A percentile compares a stretch with the other conserved stretches of the same genome.
Conservation (phyloP, 30 jellyfish, hydroid and myxozoan species). For the Nemopilema nomurai region DNA sequence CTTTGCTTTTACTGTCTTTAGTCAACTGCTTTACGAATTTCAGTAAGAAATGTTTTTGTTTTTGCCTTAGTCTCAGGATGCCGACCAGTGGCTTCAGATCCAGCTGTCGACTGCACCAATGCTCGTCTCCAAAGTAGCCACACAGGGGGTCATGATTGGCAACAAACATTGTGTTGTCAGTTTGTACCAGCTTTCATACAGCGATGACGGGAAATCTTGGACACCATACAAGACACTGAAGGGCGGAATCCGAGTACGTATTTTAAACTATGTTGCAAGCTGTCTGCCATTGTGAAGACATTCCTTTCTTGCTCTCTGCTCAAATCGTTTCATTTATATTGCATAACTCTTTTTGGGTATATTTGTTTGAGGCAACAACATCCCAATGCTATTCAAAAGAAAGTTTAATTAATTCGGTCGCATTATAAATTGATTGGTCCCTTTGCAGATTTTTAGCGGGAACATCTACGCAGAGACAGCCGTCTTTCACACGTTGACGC, state of each 20-base stretch:
- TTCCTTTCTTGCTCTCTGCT: no score
- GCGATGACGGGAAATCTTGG: constrained; percentile 88
- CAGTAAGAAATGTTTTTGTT: background rate
- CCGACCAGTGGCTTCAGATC: constrained; percentile 91
- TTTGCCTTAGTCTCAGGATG: constrained; percentile 53
- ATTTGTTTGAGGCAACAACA: no score
- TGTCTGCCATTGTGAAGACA: no score
- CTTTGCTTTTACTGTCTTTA: no score
- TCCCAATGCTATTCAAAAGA: no score
- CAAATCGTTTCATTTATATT: no score
- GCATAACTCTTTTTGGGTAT: no score
- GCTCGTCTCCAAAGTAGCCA: constrained; percentile 68
- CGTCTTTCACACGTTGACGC: constrained; percentile 52
- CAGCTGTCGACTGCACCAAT: constrained; percentile 53
- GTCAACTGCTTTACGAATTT: no score
- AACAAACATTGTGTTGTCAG: constrained; percentile 38
- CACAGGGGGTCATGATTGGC: constrained; percentile 60
- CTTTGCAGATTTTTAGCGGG: constrained; percentile 72
- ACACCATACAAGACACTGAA: constrained; percentile 56
- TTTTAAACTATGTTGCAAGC: background rate
- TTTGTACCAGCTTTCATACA: constrained; percentile 68
- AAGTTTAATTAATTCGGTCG: no score
- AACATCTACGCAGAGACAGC: constrained; percentile 40
- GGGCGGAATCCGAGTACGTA: constrained; percentile 79
- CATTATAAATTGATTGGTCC: no score